Evolutionary conservation across 92 coral and sea anemone species (phyloP), one percentile per base, ranked within the genome.

Genomic region (Parazoanthus atlanticus): DNA sequence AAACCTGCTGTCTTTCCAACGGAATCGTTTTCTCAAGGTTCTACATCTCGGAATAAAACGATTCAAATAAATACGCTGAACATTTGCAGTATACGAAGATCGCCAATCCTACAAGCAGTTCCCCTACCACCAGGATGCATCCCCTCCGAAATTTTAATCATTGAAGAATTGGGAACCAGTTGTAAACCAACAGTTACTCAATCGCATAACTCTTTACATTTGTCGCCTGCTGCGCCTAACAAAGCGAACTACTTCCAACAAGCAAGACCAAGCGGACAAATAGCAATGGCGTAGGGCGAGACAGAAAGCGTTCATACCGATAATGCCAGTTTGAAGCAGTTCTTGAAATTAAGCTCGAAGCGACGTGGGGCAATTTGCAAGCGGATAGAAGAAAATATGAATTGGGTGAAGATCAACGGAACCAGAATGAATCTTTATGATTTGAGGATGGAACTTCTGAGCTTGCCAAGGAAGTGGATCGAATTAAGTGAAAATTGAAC

Each of bases 331-430:
- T 52, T 52, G 58, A 52, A 52, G 49, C 49, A 46, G 49, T 46
- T 46, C 1, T 46, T 46, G 49, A 46, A 46, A 46, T 46, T 46
- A 11, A 43, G 5, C 8, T 12, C 33, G 30, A 78, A 15, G n/a
- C 70, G 69, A 52, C 84, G 69, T 12, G 84, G 84, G 11, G 84
- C 82, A n/a, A 23, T 79, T 28, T 47, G 82, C n/a, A 46, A 79
- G 46, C 26, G 54, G n/a, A 52, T 79, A 6, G 84, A 79, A 79
- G 28, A 30, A 1, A 30, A 16, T 2, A 54, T 15, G 28, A 8
- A 65, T 30, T 16, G 15, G 43, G 84, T 79, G 26, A 79, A 79
- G n/a, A 49, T 54, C 12, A 79, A 79, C 41, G 84, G 84, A 13
- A 43, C 70, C 11, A 79, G 15, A 12, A 30, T 30, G 41, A 79